phyloP scores from a whole-genome alignment of 2,113 vertebrate species.

The Orthonyx spaldingii region DNA sequence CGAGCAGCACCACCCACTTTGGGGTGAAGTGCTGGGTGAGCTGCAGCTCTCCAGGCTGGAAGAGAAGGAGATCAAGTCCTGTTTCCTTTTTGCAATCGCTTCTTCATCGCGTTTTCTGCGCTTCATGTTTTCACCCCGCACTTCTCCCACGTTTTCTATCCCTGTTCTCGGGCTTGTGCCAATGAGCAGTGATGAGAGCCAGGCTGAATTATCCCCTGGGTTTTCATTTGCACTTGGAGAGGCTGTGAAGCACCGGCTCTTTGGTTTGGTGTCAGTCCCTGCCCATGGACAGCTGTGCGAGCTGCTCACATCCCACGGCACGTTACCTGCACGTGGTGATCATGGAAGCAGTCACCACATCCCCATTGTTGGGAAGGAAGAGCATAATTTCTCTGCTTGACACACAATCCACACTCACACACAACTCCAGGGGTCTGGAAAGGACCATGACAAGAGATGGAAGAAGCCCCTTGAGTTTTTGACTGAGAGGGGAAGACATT shows the following conservation, averaged over 20 bases:
- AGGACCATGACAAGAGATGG: neutral
- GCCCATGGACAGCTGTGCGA: neutral
- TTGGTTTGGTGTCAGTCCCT: neutral
- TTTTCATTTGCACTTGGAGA: neutral
- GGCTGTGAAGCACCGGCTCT: neutral
- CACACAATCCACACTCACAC: fast-evolving
- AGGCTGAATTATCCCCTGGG: neutral
- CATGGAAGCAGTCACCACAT: neutral
- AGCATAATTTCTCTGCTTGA: neutral
- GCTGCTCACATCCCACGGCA: neutral
- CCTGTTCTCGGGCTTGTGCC: neutral
- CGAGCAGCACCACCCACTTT: neutral
- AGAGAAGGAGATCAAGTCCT: neutral
- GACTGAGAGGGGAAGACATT: neutral
- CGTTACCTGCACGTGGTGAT: fast-evolving
- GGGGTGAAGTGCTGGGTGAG: fast-evolving
- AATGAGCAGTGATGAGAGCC: fast-evolving
- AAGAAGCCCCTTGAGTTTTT: neutral
- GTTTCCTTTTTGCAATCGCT: neutral
- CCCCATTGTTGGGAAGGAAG: fast-evolving
- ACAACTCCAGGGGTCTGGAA: neutral
- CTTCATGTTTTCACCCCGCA: neutral
- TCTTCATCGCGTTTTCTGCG: neutral
- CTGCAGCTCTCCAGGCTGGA: neutral
- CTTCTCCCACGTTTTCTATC: neutral